Evolutionary conservation across 1,140 invertebrate genomes (phyloP), one percentile per base, ranked within the genome.

Genomic region (Drosophila dunni): DNA sequence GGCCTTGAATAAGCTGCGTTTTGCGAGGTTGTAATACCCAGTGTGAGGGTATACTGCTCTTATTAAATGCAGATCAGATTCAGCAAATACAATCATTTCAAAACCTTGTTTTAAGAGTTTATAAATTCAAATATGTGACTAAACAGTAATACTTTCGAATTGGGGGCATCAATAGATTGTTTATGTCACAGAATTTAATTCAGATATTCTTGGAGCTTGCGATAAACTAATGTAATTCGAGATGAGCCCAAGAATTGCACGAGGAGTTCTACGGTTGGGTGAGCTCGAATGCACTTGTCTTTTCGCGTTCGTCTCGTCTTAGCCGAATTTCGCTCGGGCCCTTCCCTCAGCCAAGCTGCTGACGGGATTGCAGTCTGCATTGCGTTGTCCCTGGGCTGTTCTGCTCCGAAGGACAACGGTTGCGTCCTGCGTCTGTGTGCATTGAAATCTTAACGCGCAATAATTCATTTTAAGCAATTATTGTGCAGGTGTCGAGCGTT

Each of bases 401-500:
- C 65, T 60, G 29, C 40, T 40, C n/a, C 61, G 83, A 86, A 86
- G 84, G 84, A 84, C 84, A 80, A 46, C 67, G 44, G 46, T 57
- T 70, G 60, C 44, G 11, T 57, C 60, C 29, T 33, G 44, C 44
- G 42, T 51, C 15, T 56, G 33, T 56, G 51, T 44, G 61, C 53
- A 40, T 57, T 66, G 60, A 58, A 74, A 88, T 66, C 73, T 72
- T 70, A 78, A 67, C 80, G 79, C 84, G 77, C 77, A 83, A 64
- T 88, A 88, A 89, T 78, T 88, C 80, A 88, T 80, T 84, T 68
- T 17, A 40, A 67, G 66, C 54, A 69, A 65, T 60, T 73, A 66
- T 67, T 73, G 58, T 48, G 57, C 50, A 69, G 76, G 56, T 61
- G 40, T 42, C 53, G 20, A 33, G 13, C 54, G 34, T 63, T 60